phyloP scores from a whole-genome alignment of 2,113 vertebrate genomes.

The Protobothrops flavoviridis region DNA sequence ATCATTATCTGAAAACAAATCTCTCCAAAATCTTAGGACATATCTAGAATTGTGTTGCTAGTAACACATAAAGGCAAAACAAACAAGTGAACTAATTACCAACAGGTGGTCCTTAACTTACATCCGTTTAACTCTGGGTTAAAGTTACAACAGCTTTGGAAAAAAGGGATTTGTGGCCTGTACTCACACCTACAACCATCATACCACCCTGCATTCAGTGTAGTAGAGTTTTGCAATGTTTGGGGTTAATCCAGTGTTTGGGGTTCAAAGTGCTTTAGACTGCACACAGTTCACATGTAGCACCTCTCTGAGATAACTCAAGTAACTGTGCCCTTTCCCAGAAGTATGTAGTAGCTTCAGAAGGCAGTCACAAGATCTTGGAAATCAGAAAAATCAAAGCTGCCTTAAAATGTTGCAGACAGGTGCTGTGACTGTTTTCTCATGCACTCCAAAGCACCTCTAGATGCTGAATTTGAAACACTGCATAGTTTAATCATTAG shows the following conservation, averaged over 20 bases:
- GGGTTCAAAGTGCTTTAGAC: background rate
- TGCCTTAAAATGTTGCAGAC: background rate
- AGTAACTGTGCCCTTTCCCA: background rate
- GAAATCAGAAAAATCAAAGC: background rate
- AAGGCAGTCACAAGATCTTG: background rate
- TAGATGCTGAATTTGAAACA: background rate
- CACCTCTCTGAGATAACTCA: background rate
- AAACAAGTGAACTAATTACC: background rate
- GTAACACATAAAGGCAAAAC: background rate
- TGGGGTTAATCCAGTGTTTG: background rate
- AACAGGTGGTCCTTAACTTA: background rate
- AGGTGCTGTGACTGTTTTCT: background rate
- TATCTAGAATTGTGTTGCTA: background rate
- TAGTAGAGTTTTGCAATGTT: background rate
- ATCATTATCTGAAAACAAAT: background rate
- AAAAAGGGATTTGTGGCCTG: background rate
- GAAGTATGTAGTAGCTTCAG: background rate
- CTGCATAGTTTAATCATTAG: background rate
- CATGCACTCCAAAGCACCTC: background rate
- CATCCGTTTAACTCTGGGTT: background rate
- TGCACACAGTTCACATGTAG: background rate
- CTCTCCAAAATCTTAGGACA: background rate
- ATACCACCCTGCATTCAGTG: background rate
- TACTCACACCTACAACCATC: background rate
- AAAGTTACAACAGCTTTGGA: background rate